Percentiles rank a stretch among this genome's conserved stretches.
phyloP scores from a whole-genome alignment of 2,888 invertebrate genomes.

The Drosophila heteroneura region DNA sequence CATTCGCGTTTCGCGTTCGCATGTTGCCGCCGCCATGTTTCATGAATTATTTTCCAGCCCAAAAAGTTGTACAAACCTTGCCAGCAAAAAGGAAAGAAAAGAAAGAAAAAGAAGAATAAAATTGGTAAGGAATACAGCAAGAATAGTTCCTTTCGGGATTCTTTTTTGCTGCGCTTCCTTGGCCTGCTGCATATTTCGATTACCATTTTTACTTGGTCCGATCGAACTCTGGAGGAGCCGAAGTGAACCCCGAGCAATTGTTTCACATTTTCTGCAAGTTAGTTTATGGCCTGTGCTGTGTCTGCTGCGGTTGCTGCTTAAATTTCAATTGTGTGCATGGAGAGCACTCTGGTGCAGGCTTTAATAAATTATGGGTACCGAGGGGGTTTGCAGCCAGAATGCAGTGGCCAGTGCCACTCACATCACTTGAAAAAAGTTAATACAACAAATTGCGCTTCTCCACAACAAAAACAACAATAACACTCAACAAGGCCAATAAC shows the following conservation, averaged over 20 bases:
- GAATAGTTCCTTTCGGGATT: conserved; percentile 28
- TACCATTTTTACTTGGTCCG: conserved; percentile 65
- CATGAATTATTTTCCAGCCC: conserved; percentile 81
- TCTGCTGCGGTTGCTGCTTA: conserved; percentile 59
- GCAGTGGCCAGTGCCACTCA: conserved; percentile 53
- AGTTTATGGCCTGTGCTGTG: conserved; percentile 30
- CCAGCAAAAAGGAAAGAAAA: conserved; percentile 30
- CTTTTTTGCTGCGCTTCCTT: conserved; percentile 32
- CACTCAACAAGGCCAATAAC: conserved; percentile 56
- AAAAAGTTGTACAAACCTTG: conserved; percentile 71
- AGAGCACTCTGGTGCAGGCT: conserved; percentile 78
- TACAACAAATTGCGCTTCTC: conserved; percentile 75
- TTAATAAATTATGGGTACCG: conserved; percentile 79
- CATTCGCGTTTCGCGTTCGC: conserved; percentile 63
- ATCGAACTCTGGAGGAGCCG: conserved; percentile 41
- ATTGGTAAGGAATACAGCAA: conserved; percentile 60
- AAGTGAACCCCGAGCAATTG: conserved; percentile 36
- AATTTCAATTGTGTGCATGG: conserved; percentile 77
- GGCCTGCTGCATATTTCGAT: conserved; percentile 70
- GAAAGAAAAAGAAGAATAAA: conserved; percentile 13
- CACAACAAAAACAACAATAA: conserved; percentile 54
- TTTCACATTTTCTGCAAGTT: conserved; percentile 73
- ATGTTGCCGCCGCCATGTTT: conserved; percentile 78
- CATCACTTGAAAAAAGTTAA: conserved; percentile 77
- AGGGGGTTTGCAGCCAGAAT: conserved; percentile 18